These are phyloP conservation scores for Zaprionus ornatus DNA, from an alignment of 1,140 invertebrate species.

Conservation along the genomic window DNA sequence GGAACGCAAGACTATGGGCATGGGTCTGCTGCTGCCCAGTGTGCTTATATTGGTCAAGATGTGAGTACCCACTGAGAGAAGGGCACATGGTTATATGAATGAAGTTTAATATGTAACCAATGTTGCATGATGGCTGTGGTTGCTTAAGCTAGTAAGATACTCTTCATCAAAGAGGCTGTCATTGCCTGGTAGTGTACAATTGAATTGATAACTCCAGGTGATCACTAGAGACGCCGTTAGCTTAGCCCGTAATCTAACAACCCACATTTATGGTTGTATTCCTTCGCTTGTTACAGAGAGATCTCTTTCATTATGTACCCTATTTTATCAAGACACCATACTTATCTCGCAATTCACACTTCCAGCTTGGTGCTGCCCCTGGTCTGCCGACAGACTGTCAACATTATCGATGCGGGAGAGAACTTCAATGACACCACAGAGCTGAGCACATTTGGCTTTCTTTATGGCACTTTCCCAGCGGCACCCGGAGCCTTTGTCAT, in stretches of 20 bases:
- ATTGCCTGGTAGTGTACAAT: too few species aligned
- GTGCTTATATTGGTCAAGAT: constrained; percentile 95
- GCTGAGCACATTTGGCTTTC: constrained; percentile 95
- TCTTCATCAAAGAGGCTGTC: too few species aligned
- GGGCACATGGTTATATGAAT: neutral
- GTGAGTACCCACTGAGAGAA: constrained; percentile 83
- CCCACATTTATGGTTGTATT: too few species aligned
- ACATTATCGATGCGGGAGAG: constrained; percentile 88
- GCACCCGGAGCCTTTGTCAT: constrained; percentile 98
- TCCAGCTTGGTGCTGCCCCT: constrained; percentile 93
- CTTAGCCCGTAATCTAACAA: too few species aligned
- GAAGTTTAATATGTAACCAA: too few species aligned
- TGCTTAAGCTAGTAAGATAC: too few species aligned
- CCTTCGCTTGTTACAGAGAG: too few species aligned
- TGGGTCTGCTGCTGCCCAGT: constrained; percentile 88
- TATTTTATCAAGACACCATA: neutral
- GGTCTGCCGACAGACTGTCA: constrained; percentile 93
- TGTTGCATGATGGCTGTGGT: too few species aligned
- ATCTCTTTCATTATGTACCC: too few species aligned
- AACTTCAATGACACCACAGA: constrained; percentile 90
- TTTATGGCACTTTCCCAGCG: constrained; percentile 98
- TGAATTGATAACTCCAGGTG: too few species aligned
- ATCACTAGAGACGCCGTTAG: too few species aligned
- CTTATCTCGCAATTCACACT: constrained; percentile 19
- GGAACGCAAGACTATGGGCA: constrained; percentile 56